These are phyloP conservation scores for Icerya purchasi DNA, from an alignment of 2,888 invertebrate genomes.

Conservation along the genomic window DNA sequence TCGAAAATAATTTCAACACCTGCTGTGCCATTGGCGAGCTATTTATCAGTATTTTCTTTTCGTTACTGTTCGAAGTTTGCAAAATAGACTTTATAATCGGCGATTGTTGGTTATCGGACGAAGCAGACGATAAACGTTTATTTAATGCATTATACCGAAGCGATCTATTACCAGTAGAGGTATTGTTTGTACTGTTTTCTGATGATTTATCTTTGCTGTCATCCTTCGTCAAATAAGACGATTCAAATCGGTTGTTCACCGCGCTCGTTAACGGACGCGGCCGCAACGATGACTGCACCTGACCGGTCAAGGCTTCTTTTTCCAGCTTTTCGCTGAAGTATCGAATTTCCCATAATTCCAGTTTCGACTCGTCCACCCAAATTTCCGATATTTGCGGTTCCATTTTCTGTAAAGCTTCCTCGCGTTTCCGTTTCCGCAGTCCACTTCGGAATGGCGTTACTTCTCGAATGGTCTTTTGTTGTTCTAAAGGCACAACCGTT, in stretches of 20 bases:
- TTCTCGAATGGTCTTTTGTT: slow-evolving; percentile 78
- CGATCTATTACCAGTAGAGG: slow-evolving; percentile 1
- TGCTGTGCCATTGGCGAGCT: not conserved
- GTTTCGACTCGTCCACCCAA: slow-evolving; percentile 88
- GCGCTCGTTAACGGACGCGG: slow-evolving; percentile 32
- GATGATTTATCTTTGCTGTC: slow-evolving; percentile 9
- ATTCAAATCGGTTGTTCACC: slow-evolving; percentile 19
- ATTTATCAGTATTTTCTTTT: not conserved
- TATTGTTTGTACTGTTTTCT: not conserved
- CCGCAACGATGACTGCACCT: slow-evolving; percentile 30
- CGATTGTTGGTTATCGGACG: not conserved
- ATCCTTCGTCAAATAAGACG: slow-evolving; percentile 4
- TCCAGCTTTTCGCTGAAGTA: slow-evolving; percentile 54
- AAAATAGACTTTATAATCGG: slow-evolving; percentile 6
- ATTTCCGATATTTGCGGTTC: slow-evolving; percentile 87
- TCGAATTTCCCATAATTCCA: slow-evolving; percentile 92
- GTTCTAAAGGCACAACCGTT: slow-evolving; percentile 79
- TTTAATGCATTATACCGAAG: no score
- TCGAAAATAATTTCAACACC: not conserved
- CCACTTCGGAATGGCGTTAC: slow-evolving; percentile 88
- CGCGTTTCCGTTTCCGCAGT: slow-evolving; percentile 71
- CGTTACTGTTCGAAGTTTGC: slow-evolving; percentile 2
- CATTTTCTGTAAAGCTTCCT: slow-evolving; percentile 81
- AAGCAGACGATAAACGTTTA: not conserved
- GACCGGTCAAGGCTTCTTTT: slow-evolving; percentile 12